phyloP scores from a whole-genome alignment of 2,888 invertebrate genomes.

The Cerceris rybyensis region DNA sequence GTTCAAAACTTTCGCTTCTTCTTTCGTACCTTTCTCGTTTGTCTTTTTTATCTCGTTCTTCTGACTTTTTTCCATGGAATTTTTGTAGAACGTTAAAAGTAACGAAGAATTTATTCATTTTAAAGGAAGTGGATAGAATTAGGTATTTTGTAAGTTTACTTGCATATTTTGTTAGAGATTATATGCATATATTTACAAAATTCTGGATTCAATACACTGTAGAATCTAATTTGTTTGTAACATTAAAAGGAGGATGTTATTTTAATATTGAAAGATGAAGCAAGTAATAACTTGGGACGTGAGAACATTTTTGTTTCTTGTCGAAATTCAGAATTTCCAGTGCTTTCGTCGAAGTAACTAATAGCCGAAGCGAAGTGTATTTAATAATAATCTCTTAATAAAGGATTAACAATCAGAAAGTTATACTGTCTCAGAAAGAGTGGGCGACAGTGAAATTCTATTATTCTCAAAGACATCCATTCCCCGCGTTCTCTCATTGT shows the following conservation, averaged over 20 bases:
- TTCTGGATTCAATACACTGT: no score
- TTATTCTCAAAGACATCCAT: not conserved
- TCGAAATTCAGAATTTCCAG: not conserved
- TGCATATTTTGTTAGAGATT: no score
- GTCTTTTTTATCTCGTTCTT: not conserved
- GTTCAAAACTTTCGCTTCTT: not conserved
- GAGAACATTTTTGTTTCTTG: not conserved
- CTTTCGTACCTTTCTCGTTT: not conserved
- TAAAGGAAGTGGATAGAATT: no score
- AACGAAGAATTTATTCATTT: not conserved
- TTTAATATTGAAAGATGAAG: not conserved
- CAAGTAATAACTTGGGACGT: no score
- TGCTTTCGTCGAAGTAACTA: not conserved
- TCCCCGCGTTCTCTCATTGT: slow-evolving; percentile 1
- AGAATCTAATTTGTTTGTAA: no score
- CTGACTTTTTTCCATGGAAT: not conserved
- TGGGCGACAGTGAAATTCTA: not conserved
- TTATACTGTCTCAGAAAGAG: not conserved
- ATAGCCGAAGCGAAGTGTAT: slow-evolving; percentile 1
- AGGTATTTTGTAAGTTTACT: no score
- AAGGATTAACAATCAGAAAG: slow-evolving; percentile 15
- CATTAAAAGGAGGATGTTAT: not conserved
- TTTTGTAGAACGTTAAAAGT: not conserved
- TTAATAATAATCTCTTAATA: slow-evolving; percentile 29
- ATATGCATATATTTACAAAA: no score